Conservation (phyloP, 2,797 vertebrate genomes). For the Channallabes apus region DNA sequence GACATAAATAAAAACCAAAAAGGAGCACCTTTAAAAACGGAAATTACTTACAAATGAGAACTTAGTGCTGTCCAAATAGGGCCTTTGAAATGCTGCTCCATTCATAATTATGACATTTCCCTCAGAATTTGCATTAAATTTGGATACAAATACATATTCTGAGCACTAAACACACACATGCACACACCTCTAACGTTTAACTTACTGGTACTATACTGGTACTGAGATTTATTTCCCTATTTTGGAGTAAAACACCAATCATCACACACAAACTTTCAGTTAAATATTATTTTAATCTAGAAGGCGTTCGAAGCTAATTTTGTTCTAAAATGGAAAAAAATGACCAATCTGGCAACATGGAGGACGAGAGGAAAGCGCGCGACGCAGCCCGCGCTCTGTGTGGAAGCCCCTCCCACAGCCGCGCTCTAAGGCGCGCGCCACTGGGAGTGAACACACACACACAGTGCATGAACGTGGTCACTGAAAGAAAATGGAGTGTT, state of each 20-base stretch:
- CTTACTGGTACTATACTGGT: not conserved
- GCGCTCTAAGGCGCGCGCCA: conserved; percentile 44
- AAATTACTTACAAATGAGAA: not conserved
- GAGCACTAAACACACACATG: not conserved
- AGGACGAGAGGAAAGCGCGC: conserved; percentile 31
- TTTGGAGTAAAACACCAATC: not conserved
- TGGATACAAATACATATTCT: not conserved
- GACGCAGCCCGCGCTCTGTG: conserved; percentile 16
- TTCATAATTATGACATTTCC: not conserved
- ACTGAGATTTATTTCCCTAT: not conserved
- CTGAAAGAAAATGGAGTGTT: not conserved
- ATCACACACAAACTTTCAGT: not conserved
- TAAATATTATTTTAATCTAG: not conserved
- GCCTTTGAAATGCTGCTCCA: not conserved
- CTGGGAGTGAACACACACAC: not conserved
- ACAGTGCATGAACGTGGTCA: conserved; percentile 34
- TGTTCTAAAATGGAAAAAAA: not conserved
- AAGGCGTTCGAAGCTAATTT: not conserved
- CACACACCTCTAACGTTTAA: not conserved
- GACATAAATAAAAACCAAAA: not conserved
- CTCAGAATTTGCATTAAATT: not conserved
- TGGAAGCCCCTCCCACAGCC: conserved; percentile 66
- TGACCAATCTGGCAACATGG: conserved; percentile 17
- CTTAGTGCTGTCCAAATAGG: not conserved
- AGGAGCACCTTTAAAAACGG: not conserved